Base-by-base conservation (phyloP, 2,888 invertebrate genomes). In the Archaeoteleia sp. region DNA sequence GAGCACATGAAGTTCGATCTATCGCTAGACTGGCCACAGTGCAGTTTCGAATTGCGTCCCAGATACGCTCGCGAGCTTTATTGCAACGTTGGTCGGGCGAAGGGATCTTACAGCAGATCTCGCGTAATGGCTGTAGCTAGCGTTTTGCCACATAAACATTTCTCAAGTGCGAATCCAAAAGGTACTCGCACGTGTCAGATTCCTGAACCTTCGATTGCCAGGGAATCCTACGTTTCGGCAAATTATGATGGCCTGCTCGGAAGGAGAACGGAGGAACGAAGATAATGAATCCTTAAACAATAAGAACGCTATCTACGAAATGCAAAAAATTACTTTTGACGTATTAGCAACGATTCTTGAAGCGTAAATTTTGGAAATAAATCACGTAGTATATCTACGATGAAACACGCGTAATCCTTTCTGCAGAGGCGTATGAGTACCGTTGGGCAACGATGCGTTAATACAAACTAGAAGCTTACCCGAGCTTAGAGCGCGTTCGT, bases 401-500 rank as follows among this genome's bases (percentile, higher is more conserved):
- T 48, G 32, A 9, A 46, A 48, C 15, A 45, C 40, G 57, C 57
- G 40, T 40, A 48, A 57, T 57, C 57, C 39, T 48, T 40, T 40
- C 27, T 48, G 29, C 25, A 48, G 48, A 46, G 40, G 48, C 40
- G 53, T 61, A 67, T 57, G 68, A 71, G 63, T 53, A 34, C 51
- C 61, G 34, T 67, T 58, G 57, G 15, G 15, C 54, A 62, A 17
- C 73, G 45, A 46, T 30, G 60, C 60, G 71, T 71, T 72, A 69
- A 72, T 73, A 76, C 75, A 70, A 78, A 74, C 67, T 72, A 60
- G 68, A 67, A 71, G 73, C 70, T 77, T 70, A 61, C 70, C 27
- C 51, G 42, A 30, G 20, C 20, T 20, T n/a, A n/a, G n/a, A n/a
- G n/a, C 43, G 61, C 32, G 39, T 51, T 53, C 29, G 40, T 42